A percentile compares a stretch with the other conserved stretches of the same genome.
These are phyloP conservation scores for Patella pellucida DNA, from an alignment of 2,888 invertebrate genomes.

Conservation along the genomic window DNA sequence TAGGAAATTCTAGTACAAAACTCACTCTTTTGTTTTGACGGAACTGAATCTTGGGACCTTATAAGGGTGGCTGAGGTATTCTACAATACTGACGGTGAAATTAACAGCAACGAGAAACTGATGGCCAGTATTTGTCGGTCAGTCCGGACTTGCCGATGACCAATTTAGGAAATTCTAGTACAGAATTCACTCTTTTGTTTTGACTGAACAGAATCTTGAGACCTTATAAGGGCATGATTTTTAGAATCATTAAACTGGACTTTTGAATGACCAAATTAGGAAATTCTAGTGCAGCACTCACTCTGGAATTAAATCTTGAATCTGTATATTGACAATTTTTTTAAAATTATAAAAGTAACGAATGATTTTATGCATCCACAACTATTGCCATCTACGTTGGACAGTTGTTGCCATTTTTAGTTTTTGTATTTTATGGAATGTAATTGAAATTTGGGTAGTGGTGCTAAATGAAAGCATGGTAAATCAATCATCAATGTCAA, in stretches of 20 bases:
- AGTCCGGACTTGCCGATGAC: conserved; percentile 57
- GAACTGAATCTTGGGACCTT: too few relatives aligned
- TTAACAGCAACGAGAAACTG: conserved; percentile 10
- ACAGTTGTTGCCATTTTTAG: too few relatives aligned
- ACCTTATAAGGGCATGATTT: too few relatives aligned
- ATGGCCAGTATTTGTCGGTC: conserved; percentile 22
- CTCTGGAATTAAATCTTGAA: too few relatives aligned
- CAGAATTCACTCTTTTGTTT: conserved; percentile 50
- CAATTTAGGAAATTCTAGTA: conserved; percentile 59
- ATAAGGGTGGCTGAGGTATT: conserved; percentile 15
- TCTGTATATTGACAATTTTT: too few relatives aligned
- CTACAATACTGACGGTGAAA: conserved; percentile 10
- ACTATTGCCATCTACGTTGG: too few relatives aligned
- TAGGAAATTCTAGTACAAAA: conserved; percentile 60
- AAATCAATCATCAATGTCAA: too few relatives aligned
- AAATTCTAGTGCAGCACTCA: conserved; percentile 59
- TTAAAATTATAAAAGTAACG: too few relatives aligned
- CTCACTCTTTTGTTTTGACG: conserved; percentile 42
- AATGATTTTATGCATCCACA: too few relatives aligned
- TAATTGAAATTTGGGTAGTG: too few relatives aligned
- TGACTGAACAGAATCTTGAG: background rate
- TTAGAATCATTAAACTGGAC: conserved; percentile 35
- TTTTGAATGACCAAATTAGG: conserved; percentile 58
- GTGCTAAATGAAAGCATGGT: too few relatives aligned
- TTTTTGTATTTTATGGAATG: too few relatives aligned